Base-by-base conservation (phyloP, 2,113 vertebrate species). In the Amblyornis subalaris region DNA sequence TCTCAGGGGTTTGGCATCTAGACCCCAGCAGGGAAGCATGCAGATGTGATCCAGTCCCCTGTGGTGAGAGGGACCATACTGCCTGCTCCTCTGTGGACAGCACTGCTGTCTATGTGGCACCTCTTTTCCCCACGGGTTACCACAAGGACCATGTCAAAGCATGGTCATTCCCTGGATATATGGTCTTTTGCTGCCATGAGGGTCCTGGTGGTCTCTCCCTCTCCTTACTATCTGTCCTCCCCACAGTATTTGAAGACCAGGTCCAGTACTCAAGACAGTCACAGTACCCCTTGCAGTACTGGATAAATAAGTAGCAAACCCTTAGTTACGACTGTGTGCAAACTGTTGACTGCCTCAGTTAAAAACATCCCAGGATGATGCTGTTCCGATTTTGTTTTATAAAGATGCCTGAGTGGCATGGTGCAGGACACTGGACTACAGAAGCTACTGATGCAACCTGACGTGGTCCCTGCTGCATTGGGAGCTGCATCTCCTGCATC, bases 381-480 rank as follows among this genome's bases (percentile, higher is more conserved):
- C 33, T 62, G 33, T 44, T 83, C 35, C 3, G 0, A 35, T 69
- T 74, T 13, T 38, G 16, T 24, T 71, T 57, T 61, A 29, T 44
- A 61, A 38, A 72, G 72, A 47, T 25, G 44, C 25, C 35, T 38
- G 33, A 19, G 45, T n/a, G 42, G 28, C 26, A 29, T 0, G 2
- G 8, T 31, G 38, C 45, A 84, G 54, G 82, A 84, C 1, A 2
- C 26, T 40, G 60, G 40, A 33, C 45, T 77, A 57, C 5, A 5
- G 31, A 69, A 80, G 54, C 45, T 33, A 20, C 60, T 21, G 45
- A 42, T 33, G 35, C 33, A 57, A 29, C 24, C 28, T 31, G 3
- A 1, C 0, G 0, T 3, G 58, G 81, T 51, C 29, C 16, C 31
- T 12, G 25, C 48, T 31, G 40, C 50, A 26, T 17, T 4, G 29